A percentile compares a stretch with the other conserved stretches of the same genome.
phyloP scores from a whole-genome alignment of 2,113 vertebrate genomes.

The Nycticebus coucang region DNA sequence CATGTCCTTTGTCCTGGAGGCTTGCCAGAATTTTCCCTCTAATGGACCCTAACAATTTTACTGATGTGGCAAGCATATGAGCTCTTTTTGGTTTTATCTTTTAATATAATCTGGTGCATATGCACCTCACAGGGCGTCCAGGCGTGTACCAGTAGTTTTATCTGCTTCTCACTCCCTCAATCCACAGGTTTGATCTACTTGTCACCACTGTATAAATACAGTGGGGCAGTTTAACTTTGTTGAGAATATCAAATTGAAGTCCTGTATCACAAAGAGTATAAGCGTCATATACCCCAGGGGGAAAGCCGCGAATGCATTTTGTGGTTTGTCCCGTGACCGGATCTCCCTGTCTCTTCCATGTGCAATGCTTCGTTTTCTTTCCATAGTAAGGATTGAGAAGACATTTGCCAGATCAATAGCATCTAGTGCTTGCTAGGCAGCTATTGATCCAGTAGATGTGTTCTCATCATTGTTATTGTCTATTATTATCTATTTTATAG shows the following conservation, averaged over 20 bases:
- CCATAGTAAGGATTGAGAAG: not conserved
- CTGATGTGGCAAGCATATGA: not conserved
- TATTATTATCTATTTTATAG: conserved; percentile 25
- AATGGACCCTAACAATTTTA: not conserved
- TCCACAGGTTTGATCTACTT: too few species aligned
- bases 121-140: not conserved
- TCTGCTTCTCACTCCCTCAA: not conserved
- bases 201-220: not conserved
- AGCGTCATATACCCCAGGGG: not conserved
- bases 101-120: not conserved
- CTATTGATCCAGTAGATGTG: not conserved
- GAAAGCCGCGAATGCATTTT: not conserved
- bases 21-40: not conserved
- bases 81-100: not conserved
- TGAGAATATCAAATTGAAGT: not conserved
- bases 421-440: not conserved
- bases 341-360: not conserved
- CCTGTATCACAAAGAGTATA: not conserved
- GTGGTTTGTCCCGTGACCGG: not conserved
- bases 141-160: not conserved
- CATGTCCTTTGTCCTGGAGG: not conserved
- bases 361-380: not conserved
- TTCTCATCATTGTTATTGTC: not conserved
- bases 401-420: conserved; percentile 44
- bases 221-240: not conserved